Conservation (phyloP, 2,888 invertebrate genomes). For the Endotricha flammealis region DNA sequence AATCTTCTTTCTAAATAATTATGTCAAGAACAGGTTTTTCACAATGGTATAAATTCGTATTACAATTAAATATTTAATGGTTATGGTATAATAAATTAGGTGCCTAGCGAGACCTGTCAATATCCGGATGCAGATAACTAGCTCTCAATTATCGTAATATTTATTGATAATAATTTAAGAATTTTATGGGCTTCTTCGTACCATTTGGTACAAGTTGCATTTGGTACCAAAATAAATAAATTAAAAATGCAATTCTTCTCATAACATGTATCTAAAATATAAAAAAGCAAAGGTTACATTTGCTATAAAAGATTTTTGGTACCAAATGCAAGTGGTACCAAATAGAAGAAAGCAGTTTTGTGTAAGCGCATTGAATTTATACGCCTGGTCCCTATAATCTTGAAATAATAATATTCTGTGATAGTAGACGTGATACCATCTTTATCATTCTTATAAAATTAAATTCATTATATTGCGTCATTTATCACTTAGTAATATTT, state of each 20-base stretch:
- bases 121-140: constrained; percentile 22
- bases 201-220: too few relatives aligned
- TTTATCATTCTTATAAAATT: constrained; percentile 51
- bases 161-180: constrained; percentile 33
- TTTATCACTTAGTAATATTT: constrained; percentile 42
- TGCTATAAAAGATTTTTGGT: too few relatives aligned
- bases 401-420: constrained; percentile 74
- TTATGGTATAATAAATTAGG: constrained; percentile 34
- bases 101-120: constrained; percentile 35
- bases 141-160: constrained; percentile 22
- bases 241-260: too few relatives aligned
- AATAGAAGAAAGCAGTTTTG: too few relatives aligned
- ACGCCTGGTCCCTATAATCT: constrained; percentile 49
- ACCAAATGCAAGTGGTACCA: too few relatives aligned
- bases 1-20: constrained; percentile 15
- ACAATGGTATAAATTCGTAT: constrained; percentile 21
- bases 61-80: constrained; percentile 24
- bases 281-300: too few relatives aligned
- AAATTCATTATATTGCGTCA: constrained; percentile 42
- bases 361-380: constrained; percentile 47
- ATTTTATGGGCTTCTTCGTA: too few relatives aligned
- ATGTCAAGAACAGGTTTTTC: constrained; percentile 19
- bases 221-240: too few relatives aligned
- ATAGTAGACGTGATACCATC: constrained; percentile 77
- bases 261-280: too few relatives aligned